Evolutionary conservation across 1,140 invertebrate species (phyloP).

Genomic region (Philotrypesis tridentata): DNA sequence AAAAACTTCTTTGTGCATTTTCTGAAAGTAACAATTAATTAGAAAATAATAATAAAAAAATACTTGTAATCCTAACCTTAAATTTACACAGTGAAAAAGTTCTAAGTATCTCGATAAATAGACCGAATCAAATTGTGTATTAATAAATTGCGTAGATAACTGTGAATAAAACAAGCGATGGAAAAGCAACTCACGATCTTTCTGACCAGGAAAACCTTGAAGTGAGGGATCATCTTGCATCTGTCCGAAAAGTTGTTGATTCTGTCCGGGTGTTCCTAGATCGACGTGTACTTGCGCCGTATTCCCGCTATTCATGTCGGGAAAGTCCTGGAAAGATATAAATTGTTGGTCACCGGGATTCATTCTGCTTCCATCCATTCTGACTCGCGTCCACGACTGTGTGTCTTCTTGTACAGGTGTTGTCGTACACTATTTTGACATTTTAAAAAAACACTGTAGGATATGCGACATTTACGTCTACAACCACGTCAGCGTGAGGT

Average conservation of each 20-base stretch:
- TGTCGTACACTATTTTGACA: constrained; percentile 19
- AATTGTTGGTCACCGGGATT: constrained; percentile 58
- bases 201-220: constrained; percentile 59
- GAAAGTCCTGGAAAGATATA: constrained; percentile 68
- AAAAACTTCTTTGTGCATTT: constrained; percentile 74
- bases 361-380: constrained; percentile 36
- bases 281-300: constrained; percentile 63
- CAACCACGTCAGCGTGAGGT: constrained; percentile 24
- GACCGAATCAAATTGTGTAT: background rate
- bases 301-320: constrained; percentile 56
- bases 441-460: background rate
- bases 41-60: constrained; percentile 22
- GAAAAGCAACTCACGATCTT: constrained; percentile 53
- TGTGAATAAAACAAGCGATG: background rate
- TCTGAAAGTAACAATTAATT: constrained; percentile 48
- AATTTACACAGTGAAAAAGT: background rate
- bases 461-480: constrained; percentile 13
- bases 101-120: constrained; percentile 18
- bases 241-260: constrained; percentile 60
- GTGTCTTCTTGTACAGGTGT: background rate
- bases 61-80: constrained; percentile 36
- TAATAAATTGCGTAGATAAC: background rate
- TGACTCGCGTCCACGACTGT: background rate
- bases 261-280: constrained; percentile 62
- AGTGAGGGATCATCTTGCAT: constrained; percentile 58